A percentile compares a stretch with the other conserved stretches of the same genome.
phyloP scores from a whole-genome alignment of 2,113 vertebrate genomes.

The Synchiropus splendidus region DNA sequence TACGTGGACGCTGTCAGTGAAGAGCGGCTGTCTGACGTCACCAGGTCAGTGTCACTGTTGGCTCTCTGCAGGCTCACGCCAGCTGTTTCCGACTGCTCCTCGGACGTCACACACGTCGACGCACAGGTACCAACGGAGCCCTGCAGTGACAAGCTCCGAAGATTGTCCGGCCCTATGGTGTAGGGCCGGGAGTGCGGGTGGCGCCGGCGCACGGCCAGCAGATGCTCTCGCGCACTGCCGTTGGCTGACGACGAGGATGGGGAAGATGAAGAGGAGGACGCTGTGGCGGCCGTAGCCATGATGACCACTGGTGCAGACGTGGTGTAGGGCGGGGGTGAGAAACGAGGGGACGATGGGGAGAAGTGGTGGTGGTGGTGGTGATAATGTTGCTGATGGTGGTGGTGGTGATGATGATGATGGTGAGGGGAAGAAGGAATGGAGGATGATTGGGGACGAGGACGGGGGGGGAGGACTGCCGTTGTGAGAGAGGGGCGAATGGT shows the following conservation, averaged over 20 bases:
- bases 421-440: slow-evolving; percentile 23
- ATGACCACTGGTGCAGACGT: slow-evolving; percentile 10
- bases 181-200: slow-evolving; percentile 79
- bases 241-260: slow-evolving; percentile 13
- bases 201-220: slow-evolving; percentile 80
- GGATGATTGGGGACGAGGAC: slow-evolving; percentile 41
- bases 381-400: slow-evolving; percentile 14
- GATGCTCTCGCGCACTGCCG: slow-evolving; percentile 81
- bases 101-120: slow-evolving; percentile 28
- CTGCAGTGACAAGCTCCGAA: slow-evolving; percentile 75
- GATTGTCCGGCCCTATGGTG: slow-evolving; percentile 85
- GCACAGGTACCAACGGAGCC: slow-evolving; percentile 13
- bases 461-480: slow-evolving; percentile 55
- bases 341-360: slow-evolving; percentile 14
- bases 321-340: slow-evolving; percentile 22
- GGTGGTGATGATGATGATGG: slow-evolving; percentile 9
- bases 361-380: slow-evolving; percentile 34
- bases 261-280: slow-evolving; percentile 27
- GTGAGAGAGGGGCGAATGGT: slow-evolving; percentile 60
- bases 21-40: slow-evolving; percentile 92
- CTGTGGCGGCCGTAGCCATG: slow-evolving; percentile 72
- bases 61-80: slow-evolving; percentile 79
- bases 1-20: slow-evolving; percentile 90
- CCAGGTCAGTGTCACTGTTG: slow-evolving; percentile 94
- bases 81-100: slow-evolving; percentile 7